Percentiles rank a stretch among this genome's conserved stretches.
phyloP scores from a whole-genome alignment of 1,140 invertebrate genomes.

The Lepidotrigona ventralis region DNA sequence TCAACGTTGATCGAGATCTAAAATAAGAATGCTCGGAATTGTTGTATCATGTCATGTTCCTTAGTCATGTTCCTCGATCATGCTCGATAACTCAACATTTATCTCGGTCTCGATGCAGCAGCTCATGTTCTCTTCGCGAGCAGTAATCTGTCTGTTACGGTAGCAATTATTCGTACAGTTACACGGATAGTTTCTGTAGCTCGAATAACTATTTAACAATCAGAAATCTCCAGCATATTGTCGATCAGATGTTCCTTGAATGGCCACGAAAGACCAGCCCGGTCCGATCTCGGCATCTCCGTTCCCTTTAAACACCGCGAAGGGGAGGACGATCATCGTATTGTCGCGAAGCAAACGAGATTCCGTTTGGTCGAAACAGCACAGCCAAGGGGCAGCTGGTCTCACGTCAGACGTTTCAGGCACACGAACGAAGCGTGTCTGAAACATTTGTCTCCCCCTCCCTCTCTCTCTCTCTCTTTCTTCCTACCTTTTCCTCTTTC shows the following conservation, averaged over 20 bases:
- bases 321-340: conserved; percentile 55
- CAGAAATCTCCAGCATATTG: background rate
- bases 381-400: conserved; percentile 59
- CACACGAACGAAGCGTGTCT: conserved; percentile 64
- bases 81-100: background rate
- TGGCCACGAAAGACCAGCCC: conserved; percentile 8
- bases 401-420: conserved; percentile 61
- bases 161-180: background rate
- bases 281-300: background rate
- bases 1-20: background rate
- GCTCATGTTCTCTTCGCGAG: background rate
- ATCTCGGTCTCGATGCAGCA: background rate
- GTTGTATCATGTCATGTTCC: background rate
- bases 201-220: background rate
- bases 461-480: background rate
- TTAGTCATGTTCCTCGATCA: background rate
- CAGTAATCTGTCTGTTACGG: background rate
- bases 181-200: background rate
- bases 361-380: conserved; percentile 56
- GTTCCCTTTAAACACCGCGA: conserved; percentile 59
- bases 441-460: conserved; percentile 20
- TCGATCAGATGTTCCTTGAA: conserved; percentile 40
- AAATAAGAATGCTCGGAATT: background rate
- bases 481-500: background rate
- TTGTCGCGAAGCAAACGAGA: conserved; percentile 60